These are phyloP conservation scores for Acrocephalus kingi DNA, from an alignment of 2,113 vertebrate species.

Conservation along the genomic window DNA sequence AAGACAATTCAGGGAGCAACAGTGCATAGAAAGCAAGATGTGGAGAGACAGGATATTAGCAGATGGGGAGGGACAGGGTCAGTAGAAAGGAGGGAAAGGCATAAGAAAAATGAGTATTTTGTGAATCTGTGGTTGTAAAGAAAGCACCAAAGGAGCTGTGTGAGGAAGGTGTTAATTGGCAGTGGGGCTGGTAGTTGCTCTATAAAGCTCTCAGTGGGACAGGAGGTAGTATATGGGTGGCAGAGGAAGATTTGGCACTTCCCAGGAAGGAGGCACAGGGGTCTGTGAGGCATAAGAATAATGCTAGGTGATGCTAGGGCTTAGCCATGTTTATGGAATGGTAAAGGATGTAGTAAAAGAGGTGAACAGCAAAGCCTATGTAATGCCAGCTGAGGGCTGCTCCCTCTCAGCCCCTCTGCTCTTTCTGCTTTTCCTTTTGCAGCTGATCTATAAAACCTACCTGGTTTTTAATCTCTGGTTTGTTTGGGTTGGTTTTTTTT, in stretches of 20 bases:
- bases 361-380: background rate
- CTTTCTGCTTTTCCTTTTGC: background rate
- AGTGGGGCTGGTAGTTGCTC: background rate
- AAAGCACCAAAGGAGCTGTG: background rate
- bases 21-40: background rate
- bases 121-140: background rate
- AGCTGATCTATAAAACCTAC: conserved; percentile 20
- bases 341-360: background rate
- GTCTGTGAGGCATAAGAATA: background rate
- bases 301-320: background rate
- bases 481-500: background rate
- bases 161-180: background rate
- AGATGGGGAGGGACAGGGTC: background rate
- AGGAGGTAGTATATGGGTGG: background rate
- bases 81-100: background rate
- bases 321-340: background rate
- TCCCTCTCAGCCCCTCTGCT: background rate
- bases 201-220: background rate
- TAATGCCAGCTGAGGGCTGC: background rate
- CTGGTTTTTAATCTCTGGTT: background rate
- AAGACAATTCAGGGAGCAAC: background rate
- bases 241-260: background rate
- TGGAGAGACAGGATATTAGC: background rate
- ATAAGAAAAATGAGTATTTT: background rate
- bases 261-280: background rate